A percentile compares a stretch with the other conserved stretches of the same genome.
phyloP scores from a whole-genome alignment of 2,888 invertebrate species.

The Tipula confusa region DNA sequence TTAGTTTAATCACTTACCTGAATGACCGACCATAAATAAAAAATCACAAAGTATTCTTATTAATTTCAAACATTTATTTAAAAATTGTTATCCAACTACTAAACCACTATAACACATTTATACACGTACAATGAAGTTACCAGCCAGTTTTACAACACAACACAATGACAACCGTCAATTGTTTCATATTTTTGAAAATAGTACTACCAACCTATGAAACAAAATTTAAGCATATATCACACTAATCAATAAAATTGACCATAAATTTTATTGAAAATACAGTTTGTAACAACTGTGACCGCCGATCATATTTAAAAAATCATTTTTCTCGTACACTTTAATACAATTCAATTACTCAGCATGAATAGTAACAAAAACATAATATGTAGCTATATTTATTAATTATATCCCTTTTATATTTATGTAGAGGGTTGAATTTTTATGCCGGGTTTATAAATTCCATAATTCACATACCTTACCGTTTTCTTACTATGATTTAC shows the following conservation, averaged over 20 bases:
- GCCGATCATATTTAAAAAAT: background rate
- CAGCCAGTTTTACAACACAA: no score
- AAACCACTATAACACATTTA: no score
- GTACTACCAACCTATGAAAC: no score
- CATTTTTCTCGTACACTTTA: background rate
- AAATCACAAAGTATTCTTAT: no score
- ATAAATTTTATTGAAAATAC: background rate
- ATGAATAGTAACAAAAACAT: background rate
- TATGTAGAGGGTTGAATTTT: background rate
- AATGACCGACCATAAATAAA: no score
- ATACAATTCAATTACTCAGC: conserved; percentile 16
- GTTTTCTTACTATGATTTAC: background rate
- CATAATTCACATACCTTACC: background rate
- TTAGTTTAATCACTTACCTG: no score
- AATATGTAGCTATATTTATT: background rate
- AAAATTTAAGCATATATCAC: background rate
- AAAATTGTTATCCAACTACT: no score
- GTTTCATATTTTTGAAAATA: no score
- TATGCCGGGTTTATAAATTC: background rate
- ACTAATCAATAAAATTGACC: background rate
- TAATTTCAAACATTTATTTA: no score
- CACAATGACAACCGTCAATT: no score
- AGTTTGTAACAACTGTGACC: background rate
- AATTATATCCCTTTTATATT: background rate
- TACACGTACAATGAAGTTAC: no score